phyloP scores from a whole-genome alignment of 1,140 invertebrate genomes.

The Cherax quadricarinatus region DNA sequence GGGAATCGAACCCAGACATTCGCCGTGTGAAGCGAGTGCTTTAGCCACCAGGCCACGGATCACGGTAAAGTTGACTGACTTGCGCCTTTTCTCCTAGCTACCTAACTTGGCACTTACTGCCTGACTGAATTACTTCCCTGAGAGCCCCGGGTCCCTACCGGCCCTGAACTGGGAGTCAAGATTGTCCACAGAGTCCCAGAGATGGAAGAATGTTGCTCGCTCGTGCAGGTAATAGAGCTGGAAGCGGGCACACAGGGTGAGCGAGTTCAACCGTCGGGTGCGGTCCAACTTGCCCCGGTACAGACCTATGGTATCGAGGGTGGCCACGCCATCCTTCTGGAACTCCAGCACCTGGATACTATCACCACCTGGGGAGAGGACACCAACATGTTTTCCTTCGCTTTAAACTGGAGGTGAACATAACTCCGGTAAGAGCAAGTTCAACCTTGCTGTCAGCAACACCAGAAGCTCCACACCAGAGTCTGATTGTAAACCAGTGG shows the following conservation, averaged over 20 bases:
- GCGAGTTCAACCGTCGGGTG: background rate
- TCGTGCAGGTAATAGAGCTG: slow-evolving; percentile 26
- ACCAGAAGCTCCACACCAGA: too few species aligned
- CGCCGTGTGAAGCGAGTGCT: too few species aligned
- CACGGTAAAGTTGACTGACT: too few species aligned
- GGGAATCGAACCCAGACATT: too few species aligned
- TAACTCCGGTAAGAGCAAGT: too few species aligned
- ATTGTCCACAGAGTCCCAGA: background rate
- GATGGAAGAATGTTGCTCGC: slow-evolving; percentile 20
- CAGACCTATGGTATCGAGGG: background rate
- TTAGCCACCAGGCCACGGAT: too few species aligned
- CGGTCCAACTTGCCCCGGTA: slow-evolving; percentile 20
- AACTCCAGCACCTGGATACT: slow-evolving; percentile 43
- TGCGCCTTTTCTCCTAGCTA: background rate
- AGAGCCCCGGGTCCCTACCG: background rate
- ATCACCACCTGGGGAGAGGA: background rate
- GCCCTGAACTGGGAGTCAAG: background rate
- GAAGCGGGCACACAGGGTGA: slow-evolving; percentile 42
- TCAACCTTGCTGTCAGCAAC: too few species aligned
- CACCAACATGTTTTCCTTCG: too few species aligned
- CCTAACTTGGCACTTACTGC: background rate
- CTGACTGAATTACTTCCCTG: too few species aligned
- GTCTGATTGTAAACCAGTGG: too few species aligned
- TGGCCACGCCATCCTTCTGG: slow-evolving; percentile 40
- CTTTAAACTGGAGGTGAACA: too few species aligned